These are phyloP conservation scores for Lysandra bellargus DNA, from an alignment of 2,888 invertebrate genomes.

Conservation along the genomic window DNA sequence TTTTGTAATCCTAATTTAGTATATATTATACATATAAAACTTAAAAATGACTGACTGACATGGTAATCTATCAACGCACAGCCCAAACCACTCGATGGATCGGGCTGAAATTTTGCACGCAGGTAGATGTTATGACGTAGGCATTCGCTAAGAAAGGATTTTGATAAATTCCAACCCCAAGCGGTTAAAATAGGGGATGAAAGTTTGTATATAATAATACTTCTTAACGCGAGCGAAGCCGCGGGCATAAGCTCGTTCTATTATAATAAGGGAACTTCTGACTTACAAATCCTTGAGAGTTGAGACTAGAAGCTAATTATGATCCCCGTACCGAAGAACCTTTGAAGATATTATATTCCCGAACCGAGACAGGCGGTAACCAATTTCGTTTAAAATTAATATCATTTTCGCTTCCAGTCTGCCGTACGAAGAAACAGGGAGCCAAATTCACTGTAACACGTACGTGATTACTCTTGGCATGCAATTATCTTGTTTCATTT, in stretches of 20 bases:
- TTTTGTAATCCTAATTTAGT: neutral
- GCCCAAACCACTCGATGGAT: too few species aligned
- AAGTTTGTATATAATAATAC: too few species aligned
- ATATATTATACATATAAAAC: too few species aligned
- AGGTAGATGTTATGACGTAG: too few species aligned
- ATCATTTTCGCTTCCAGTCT: constrained; percentile 19
- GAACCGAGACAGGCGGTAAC: constrained; percentile 1
- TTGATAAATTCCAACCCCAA: too few species aligned
- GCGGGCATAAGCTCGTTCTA: too few species aligned
- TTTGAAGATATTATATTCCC: neutral
- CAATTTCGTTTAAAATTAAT: constrained; percentile 23
- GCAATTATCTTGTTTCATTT: constrained; percentile 21
- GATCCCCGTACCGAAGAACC: neutral
- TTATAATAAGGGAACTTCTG: neutral
- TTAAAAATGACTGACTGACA: too few species aligned
- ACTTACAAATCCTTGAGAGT: neutral
- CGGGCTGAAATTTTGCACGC: too few species aligned
- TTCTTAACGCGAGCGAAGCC: too few species aligned
- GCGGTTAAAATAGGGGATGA: too few species aligned
- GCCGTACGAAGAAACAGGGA: constrained; percentile 3
- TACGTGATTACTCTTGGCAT: neutral
- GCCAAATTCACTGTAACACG: constrained; percentile 20
- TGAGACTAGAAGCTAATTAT: neutral
- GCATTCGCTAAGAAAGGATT: too few species aligned
- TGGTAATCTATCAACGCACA: too few species aligned